Evolutionary conservation across 2,113 vertebrate species (phyloP).

Genomic region (Tympanuchus pallidicinctus): DNA sequence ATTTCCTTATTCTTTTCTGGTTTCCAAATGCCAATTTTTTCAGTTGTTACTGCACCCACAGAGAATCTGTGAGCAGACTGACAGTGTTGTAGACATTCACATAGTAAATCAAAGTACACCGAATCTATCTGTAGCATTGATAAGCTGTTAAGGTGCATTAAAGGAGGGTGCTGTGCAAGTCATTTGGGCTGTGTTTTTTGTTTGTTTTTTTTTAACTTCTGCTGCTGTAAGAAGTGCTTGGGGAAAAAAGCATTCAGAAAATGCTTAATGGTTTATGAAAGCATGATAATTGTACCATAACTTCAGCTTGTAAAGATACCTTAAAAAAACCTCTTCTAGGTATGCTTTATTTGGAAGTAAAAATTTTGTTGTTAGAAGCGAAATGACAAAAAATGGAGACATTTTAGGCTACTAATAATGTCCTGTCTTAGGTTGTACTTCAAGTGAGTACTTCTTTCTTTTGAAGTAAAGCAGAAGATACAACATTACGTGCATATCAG

Average conservation of each 20-base stretch:
- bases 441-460: background rate
- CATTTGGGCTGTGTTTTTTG: background rate
- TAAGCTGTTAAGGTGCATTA: background rate
- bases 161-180: background rate
- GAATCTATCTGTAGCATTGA: background rate
- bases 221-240: background rate
- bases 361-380: background rate
- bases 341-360: background rate
- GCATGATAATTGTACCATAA: background rate
- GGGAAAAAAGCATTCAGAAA: background rate
- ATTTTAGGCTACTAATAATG: background rate
- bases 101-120: background rate
- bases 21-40: constrained; percentile 26
- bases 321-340: background rate
- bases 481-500: background rate
- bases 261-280: background rate
- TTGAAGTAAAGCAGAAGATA: background rate
- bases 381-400: background rate
- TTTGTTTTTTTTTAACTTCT: background rate
- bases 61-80: background rate
- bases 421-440: background rate
- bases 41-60: background rate
- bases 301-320: background rate
- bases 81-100: background rate
- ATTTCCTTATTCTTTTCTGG: background rate